Evolutionary conservation across 2,113 vertebrate genomes (phyloP).

Genomic region (Dasyurus viverrinus): DNA sequence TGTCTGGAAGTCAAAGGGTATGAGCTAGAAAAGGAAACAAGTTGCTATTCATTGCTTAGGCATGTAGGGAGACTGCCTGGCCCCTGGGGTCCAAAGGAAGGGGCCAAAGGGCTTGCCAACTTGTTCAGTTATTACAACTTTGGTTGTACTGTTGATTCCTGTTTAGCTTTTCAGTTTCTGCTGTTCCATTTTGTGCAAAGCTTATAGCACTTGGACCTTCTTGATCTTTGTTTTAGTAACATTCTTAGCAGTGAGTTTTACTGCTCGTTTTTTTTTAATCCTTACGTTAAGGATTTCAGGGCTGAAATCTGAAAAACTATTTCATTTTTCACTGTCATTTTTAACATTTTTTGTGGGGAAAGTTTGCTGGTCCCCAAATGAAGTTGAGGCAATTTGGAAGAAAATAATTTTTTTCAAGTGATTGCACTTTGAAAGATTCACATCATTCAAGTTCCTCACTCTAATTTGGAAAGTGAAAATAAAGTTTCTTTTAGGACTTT

Average conservation of each 20-base stretch:
- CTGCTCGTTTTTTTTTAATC: no score
- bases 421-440: background rate
- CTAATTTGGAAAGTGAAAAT: background rate
- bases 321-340: background rate
- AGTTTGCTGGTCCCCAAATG: background rate
- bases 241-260: background rate
- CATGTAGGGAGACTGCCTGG: background rate
- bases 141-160: rapidly evolving
- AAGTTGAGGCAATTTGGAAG: background rate
- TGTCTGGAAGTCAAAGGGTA: background rate
- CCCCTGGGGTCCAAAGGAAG: background rate
- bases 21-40: background rate
- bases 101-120: background rate
- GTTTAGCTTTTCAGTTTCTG: background rate
- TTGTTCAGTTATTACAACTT: background rate
- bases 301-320: background rate
- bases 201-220: rapidly evolving
- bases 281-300: background rate
- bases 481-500: background rate
- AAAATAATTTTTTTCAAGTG: constrained; percentile 13
- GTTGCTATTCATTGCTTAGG: background rate
- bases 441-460: background rate
- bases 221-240: background rate
- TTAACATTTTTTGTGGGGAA: background rate
- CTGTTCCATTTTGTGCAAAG: background rate